phyloP scores from a whole-genome alignment of 2,113 vertebrate species.

The Cyprinodon brontotheroides region DNA sequence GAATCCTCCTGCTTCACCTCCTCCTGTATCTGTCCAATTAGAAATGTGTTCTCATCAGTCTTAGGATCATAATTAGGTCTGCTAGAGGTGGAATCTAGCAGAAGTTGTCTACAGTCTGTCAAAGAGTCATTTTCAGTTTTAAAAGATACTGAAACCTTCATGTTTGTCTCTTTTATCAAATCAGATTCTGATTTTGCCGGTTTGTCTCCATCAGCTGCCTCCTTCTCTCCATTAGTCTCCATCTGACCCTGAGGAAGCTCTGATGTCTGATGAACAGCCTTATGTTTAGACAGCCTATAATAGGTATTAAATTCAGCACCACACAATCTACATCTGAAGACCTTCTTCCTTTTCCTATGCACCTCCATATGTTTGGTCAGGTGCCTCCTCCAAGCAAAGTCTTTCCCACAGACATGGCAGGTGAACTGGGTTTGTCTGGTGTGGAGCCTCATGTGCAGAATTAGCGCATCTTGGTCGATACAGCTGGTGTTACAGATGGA shows the following conservation, averaged over 20 bases:
- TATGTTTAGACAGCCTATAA: conserved; percentile 14
- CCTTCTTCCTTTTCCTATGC: conserved; percentile 11
- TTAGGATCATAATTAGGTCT: not conserved
- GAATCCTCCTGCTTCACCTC: not conserved
- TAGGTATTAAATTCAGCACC: conserved; percentile 10
- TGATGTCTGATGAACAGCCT: conserved; percentile 1
- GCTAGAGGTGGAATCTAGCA: not conserved
- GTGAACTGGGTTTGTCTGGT: conserved; percentile 19
- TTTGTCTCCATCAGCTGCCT: conserved; percentile 11
- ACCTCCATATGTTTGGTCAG: conserved; percentile 28
- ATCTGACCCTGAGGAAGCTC: not conserved
- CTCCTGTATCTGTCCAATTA: not conserved
- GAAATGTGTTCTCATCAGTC: not conserved
- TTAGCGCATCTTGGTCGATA: not conserved
- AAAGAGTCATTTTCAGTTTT: conserved; percentile 16
- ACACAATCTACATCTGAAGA: conserved; percentile 4
- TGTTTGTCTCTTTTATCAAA: conserved; percentile 5
- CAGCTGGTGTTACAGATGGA: conserved; percentile 24
- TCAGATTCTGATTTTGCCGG: not conserved
- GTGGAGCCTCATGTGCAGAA: conserved; percentile 44
- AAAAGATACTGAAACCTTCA: not conserved
- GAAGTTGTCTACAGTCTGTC: conserved; percentile 3
- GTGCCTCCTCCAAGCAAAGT: conserved; percentile 31
- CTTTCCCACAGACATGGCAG: conserved; percentile 24
- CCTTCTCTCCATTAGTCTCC: conserved; percentile 7